A percentile compares a stretch with the other conserved stretches of the same genome.
Evolutionary conservation across 1,140 invertebrate species (phyloP).

Genomic region (Scaptomyza pallida): DNA sequence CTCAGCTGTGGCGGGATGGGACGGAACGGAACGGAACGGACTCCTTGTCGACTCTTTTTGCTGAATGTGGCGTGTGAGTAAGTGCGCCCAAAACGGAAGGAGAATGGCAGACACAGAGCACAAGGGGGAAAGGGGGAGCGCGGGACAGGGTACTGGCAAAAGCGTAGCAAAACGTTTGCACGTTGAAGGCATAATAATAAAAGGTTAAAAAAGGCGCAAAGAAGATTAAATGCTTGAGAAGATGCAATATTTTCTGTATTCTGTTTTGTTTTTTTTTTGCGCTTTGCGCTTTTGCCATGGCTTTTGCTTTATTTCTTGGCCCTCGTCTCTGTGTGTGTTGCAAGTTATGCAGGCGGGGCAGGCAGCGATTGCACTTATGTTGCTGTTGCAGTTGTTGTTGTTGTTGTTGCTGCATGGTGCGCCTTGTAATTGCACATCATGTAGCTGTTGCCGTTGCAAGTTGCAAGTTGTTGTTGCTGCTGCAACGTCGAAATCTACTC

Average conservation of each 20-base stretch:
- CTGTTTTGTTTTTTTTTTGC: conserved; percentile 41
- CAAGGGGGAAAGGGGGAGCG: background rate
- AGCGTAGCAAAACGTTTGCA: conserved; percentile 83
- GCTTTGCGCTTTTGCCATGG: no score
- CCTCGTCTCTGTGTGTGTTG: conserved; percentile 39
- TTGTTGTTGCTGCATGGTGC: conserved; percentile 51
- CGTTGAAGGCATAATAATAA: conserved; percentile 83
- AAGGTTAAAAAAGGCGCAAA: conserved; percentile 83
- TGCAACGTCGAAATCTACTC: conserved; percentile 25
- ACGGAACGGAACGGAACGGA: no score
- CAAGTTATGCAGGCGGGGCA: conserved; percentile 50
- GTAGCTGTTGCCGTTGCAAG: conserved; percentile 64
- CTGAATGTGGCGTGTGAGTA: conserved; percentile 72
- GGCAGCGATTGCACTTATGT: conserved; percentile 64
- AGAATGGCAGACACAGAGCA: conserved; percentile 22
- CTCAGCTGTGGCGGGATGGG: conserved; percentile 33
- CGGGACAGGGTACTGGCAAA: conserved; percentile 35
- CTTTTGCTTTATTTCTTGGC: conserved; percentile 49
- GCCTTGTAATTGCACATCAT: conserved; percentile 82
- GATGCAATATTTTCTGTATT: conserved; percentile 82
- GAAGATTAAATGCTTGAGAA: conserved; percentile 83
- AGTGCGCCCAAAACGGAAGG: conserved; percentile 77
- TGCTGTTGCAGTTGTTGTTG: conserved; percentile 60
- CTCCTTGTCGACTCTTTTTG: conserved; percentile 17
- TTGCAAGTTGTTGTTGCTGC: conserved; percentile 59